These are phyloP conservation scores for Tolmerus cingulatus DNA, from an alignment of 2,888 invertebrate genomes.

Conservation along the genomic window DNA sequence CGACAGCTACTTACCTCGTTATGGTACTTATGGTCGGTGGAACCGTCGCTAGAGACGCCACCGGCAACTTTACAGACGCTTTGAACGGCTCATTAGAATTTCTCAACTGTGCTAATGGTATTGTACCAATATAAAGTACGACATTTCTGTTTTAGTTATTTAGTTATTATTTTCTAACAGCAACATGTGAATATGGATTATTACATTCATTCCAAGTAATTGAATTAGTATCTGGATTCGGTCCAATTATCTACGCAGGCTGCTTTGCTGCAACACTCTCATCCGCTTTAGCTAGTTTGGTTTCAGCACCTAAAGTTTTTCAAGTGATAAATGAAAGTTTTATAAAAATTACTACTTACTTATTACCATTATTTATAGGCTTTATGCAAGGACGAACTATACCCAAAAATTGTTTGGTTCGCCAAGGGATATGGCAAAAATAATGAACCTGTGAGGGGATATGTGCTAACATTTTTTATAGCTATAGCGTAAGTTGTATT, in stretches of 20 bases:
- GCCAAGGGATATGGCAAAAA: constrained; percentile 84
- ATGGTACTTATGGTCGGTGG: constrained; percentile 83
- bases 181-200: constrained; percentile 68
- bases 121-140: constrained; percentile 66
- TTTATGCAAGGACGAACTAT: constrained; percentile 91
- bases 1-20: constrained; percentile 84
- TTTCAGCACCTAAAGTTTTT: constrained; percentile 94
- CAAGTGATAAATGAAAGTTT: constrained; percentile 66
- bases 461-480: constrained; percentile 90
- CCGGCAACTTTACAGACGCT: constrained; percentile 72
- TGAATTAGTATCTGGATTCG: constrained; percentile 82
- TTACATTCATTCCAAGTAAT: constrained; percentile 72
- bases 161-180: constrained; percentile 58
- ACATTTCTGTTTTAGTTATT: constrained; percentile 60
- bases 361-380: constrained; percentile 65
- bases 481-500: constrained; percentile 78
- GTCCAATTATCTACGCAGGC: constrained; percentile 94
- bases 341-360: neutral
- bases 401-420: constrained; percentile 91
- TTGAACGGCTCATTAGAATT: constrained; percentile 66
- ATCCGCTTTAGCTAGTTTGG: constrained; percentile 93
- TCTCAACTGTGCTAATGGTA: constrained; percentile 64
- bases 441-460: constrained; percentile 87
- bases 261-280: constrained; percentile 97
- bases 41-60: constrained; percentile 81